Evolutionary conservation across 2,113 vertebrate genomes (phyloP).

Genomic region (Thinocorus orbignyianus): DNA sequence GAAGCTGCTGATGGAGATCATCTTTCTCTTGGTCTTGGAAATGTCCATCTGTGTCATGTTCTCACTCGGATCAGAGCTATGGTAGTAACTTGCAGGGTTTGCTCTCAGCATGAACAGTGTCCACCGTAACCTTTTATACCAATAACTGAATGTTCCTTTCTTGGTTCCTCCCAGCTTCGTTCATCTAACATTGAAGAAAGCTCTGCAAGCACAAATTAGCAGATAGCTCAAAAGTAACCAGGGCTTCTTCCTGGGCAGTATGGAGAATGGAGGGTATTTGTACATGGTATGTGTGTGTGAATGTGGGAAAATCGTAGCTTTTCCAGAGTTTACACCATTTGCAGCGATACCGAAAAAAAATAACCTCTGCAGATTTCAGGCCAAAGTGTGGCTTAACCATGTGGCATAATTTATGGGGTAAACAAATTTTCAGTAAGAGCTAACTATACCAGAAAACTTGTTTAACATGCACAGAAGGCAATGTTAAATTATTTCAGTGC

Average conservation of each 20-base stretch:
- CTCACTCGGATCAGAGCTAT: not conserved
- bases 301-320: not conserved
- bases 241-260: not conserved
- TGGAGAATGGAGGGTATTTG: not conserved
- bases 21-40: not conserved
- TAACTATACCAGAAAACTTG: conserved; percentile 57
- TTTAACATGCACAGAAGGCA: conserved; percentile 73
- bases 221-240: not conserved
- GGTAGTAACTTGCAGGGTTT: not conserved
- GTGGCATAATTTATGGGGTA: conserved; percentile 64
- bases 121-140: not conserved
- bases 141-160: not conserved
- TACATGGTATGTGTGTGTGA: not conserved
- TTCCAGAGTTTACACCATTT: not conserved
- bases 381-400: conserved; percentile 4
- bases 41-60: not conserved
- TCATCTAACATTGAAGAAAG: not conserved
- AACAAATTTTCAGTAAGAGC: conserved; percentile 66
- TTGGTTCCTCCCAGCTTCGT: not conserved
- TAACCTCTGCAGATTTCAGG: not conserved
- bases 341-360: not conserved
- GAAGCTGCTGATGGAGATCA: not conserved
- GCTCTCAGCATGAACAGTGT: not conserved
- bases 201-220: not conserved
- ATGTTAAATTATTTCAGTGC: conserved; percentile 69